Base-by-base conservation (phyloP, 2,113 vertebrate genomes). In the Pristiophorus japonicus region DNA sequence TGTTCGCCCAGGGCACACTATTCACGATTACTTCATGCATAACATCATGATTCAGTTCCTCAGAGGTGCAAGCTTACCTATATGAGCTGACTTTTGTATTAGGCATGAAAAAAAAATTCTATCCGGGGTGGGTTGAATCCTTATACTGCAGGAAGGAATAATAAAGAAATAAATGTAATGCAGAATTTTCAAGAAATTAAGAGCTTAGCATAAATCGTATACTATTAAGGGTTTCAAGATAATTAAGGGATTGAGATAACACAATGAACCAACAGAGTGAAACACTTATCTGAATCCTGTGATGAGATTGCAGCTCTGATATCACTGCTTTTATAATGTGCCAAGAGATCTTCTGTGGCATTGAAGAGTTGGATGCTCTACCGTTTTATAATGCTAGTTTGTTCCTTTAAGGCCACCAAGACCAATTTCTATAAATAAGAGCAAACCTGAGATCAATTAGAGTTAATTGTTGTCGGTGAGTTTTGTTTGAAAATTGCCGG, bases 31-130 rank as follows among this genome's bases (percentile, higher is more conserved):
- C 88, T 63, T 92, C 88, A 92, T 92, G 88, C 88, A 65, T 63
- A 88, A 88, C 85, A 59, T 88, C 85, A 65, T 92, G 88, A 65
- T 92, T 92, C 59, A 92, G 88, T 38, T 92, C 6, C 55, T 92
- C 88, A 92, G 88, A 92, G 34, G 88, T 92, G 62, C 59, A 92
- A 92, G 59, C 18, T 92, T 62, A 92, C 88, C 88, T 92, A 42
- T 38, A n/a, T 22, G 62, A 92, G 88, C 59, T 38, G 34, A 63
- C 62, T 92, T 92, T 63, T 92, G 88, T 38, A 16, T 63, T 42
- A 0, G 55, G 18, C 34, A 63, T 92, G 16, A 20, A 81, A 38
- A 81, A 38, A 51, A n/a, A 62, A 92, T 63, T 42, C 16, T 22
- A 42, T 38, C n/a, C 3, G 59, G 16, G 59, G 34, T 38, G 59